Evolutionary conservation across 2,888 invertebrate species (phyloP).

Genomic region (Silvanus unidentatus): DNA sequence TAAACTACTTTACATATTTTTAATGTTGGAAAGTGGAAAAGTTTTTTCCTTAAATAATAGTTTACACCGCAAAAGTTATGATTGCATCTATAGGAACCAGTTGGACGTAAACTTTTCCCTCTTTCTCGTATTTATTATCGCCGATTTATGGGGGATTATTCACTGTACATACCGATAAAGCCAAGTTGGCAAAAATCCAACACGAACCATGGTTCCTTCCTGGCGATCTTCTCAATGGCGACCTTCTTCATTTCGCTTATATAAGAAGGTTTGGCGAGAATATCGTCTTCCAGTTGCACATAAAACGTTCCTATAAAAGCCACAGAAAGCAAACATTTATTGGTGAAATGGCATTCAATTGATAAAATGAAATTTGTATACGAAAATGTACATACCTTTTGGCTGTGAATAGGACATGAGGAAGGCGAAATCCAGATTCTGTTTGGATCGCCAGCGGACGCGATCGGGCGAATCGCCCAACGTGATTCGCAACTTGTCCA

Average conservation of each 20-base stretch:
- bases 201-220: constrained; percentile 80
- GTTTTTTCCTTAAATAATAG: too few relatives aligned
- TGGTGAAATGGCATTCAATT: neutral
- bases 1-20: neutral
- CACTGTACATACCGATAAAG: constrained; percentile 66
- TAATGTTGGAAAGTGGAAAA: constrained; percentile 3
- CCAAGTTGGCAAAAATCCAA: constrained; percentile 91
- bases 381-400: constrained; percentile 67
- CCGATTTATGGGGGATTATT: neutral
- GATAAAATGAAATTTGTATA: neutral
- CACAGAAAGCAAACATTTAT: neutral
- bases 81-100: too few relatives aligned
- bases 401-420: constrained; percentile 90
- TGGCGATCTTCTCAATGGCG: constrained; percentile 68
- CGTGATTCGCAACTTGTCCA: constrained; percentile 68
- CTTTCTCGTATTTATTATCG: too few relatives aligned
- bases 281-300: constrained; percentile 91
- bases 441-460: constrained; percentile 88
- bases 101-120: too few relatives aligned
- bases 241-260: constrained; percentile 79
- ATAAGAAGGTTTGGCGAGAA: constrained; percentile 79
- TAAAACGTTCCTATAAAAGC: constrained; percentile 72
- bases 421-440: constrained; percentile 89
- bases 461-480: constrained; percentile 82
- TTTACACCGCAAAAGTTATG: too few relatives aligned